Percentiles rank a stretch among this genome's conserved stretches.
Evolutionary conservation across 2,113 vertebrate species (phyloP).

Genomic region (Narcine bancroftii): DNA sequence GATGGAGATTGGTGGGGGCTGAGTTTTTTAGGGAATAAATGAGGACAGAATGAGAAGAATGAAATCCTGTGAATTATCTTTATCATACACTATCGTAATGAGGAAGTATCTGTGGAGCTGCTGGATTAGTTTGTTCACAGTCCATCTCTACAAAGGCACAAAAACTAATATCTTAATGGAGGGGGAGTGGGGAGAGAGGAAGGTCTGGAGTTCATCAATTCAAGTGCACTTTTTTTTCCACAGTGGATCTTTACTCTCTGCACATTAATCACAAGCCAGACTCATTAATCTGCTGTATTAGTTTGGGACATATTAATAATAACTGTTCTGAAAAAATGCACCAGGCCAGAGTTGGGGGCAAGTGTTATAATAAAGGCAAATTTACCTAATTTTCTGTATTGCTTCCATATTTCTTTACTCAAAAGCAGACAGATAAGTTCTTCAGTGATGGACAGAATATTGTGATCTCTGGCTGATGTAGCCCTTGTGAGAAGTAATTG

Average conservation of each 20-base stretch:
- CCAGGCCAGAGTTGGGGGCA: conserved; percentile 22
- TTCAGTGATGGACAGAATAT: conserved; percentile 33
- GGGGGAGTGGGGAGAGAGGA: background rate
- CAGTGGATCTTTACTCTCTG: conserved; percentile 23
- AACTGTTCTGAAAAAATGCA: conserved; percentile 7
- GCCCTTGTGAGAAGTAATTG: conserved; percentile 30
- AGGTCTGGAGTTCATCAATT: conserved; percentile 35
- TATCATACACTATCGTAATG: background rate
- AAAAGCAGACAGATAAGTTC: conserved; percentile 13
- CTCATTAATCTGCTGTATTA: conserved; percentile 32
- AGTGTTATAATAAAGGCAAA: conserved; percentile 35
- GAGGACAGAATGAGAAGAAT: too few species aligned
- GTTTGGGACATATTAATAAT: conserved; percentile 34
- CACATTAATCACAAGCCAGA: conserved; percentile 28
- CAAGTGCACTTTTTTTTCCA: conserved; percentile 26
- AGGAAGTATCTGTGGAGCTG: background rate
- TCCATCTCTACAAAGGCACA: background rate
- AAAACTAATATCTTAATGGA: conserved; percentile 19
- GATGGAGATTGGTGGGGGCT: background rate
- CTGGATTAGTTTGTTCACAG: background rate
- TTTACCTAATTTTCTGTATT: conserved; percentile 18
- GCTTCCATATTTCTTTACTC: conserved; percentile 32
- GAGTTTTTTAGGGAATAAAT: too few species aligned
- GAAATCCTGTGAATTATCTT: background rate
- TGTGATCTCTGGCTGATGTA: conserved; percentile 32